Evolutionary conservation across 2,888 invertebrate species (phyloP).

Genomic region (Harpalus rufipes): DNA sequence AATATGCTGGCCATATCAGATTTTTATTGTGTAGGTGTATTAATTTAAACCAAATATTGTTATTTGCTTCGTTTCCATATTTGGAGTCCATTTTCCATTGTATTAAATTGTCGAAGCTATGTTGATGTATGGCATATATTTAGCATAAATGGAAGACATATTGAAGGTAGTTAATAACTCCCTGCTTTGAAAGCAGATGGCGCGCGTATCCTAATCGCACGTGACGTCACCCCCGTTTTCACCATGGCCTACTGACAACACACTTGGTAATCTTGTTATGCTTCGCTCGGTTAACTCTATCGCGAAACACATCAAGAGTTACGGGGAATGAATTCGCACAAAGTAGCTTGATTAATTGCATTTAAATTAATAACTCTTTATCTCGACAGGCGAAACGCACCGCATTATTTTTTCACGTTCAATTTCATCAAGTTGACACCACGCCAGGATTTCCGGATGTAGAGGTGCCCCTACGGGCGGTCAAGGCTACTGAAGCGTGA

Average conservation of each 20-base stretch:
- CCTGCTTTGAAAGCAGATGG: conserved; percentile 30
- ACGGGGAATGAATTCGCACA: conserved; percentile 56
- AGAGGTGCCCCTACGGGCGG: too few species aligned
- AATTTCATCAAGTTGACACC: conserved; percentile 54
- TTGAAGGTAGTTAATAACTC: neutral
- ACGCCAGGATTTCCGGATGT: neutral
- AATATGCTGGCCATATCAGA: too few species aligned
- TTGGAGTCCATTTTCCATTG: too few species aligned
- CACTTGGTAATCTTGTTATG: conserved; percentile 57
- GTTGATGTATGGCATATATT: neutral
- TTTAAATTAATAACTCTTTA: conserved; percentile 64
- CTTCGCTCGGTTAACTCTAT: conserved; percentile 58
- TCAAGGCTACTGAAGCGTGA: too few species aligned
- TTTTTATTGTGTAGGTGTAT: too few species aligned
- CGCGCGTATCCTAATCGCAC: conserved; percentile 34
- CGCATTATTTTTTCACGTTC: conserved; percentile 60
- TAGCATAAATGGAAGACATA: neutral
- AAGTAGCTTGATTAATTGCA: conserved; percentile 61
- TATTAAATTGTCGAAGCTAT: too few species aligned
- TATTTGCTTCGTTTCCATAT: too few species aligned
- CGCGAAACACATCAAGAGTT: conserved; percentile 63
- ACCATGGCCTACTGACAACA: conserved; percentile 54
- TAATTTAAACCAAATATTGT: too few species aligned
- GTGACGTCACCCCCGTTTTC: conserved; percentile 33
- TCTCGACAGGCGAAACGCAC: conserved; percentile 45